Percentiles rank a stretch among this genome's conserved stretches.
Evolutionary conservation across 2,797 vertebrate species (phyloP).

Genomic region (Siniperca scherzeri): DNA sequence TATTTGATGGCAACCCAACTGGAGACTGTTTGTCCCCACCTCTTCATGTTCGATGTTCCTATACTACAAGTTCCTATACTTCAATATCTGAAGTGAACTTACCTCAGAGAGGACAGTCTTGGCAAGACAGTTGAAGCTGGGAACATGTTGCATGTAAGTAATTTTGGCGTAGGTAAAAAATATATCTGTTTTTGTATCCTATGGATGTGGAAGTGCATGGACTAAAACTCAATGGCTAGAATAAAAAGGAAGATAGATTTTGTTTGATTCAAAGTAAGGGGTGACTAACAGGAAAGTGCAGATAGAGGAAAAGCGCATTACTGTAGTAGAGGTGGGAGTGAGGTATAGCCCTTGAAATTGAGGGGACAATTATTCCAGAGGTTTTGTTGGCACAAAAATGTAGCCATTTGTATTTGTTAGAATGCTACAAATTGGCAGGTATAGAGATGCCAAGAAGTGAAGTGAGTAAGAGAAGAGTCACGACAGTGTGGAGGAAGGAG

Average conservation of each 20-base stretch:
- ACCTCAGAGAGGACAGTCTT: not conserved
- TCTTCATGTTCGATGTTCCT: not conserved
- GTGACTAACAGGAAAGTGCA: slow-evolving; percentile 4
- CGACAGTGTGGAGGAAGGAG: slow-evolving; percentile 1
- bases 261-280: slow-evolving; percentile 8
- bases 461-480: slow-evolving; percentile 35
- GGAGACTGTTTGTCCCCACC: not conserved
- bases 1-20: slow-evolving; percentile 6
- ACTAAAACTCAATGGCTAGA: not conserved
- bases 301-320: not conserved
- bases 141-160: not conserved
- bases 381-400: slow-evolving; percentile 43
- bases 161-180: not conserved
- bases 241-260: not conserved
- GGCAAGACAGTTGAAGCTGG: not conserved
- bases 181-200: not conserved
- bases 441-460: slow-evolving; percentile 33
- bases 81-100: not conserved
- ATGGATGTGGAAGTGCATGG: not conserved
- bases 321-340: slow-evolving; percentile 8
- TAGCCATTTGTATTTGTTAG: slow-evolving; percentile 48
- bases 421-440: slow-evolving; percentile 47
- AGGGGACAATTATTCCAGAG: slow-evolving; percentile 43
- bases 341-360: slow-evolving; percentile 31
- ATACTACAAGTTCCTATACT: not conserved